These are phyloP conservation scores for Agriopis aurantiaria DNA, from an alignment of 2,888 invertebrate species.

Conservation along the genomic window DNA sequence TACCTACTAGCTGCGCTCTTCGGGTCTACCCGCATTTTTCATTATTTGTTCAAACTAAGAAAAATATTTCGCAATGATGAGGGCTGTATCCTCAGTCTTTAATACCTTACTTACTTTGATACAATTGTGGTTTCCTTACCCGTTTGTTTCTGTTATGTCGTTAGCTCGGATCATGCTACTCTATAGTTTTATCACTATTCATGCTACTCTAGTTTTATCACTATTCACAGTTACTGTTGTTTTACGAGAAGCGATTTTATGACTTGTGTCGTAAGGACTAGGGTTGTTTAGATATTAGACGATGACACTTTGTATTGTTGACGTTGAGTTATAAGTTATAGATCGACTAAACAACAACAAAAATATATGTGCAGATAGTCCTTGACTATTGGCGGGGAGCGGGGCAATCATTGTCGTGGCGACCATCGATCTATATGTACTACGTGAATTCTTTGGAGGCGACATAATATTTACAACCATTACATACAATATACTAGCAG, in stretches of 20 bases:
- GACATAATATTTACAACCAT: too few species aligned
- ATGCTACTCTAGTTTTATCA: background rate
- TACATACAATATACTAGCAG: too few species aligned
- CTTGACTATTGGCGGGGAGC: too few species aligned
- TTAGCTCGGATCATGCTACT: background rate
- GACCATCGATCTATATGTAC: too few species aligned
- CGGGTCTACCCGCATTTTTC: background rate
- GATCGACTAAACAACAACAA: background rate
- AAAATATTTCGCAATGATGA: too few species aligned
- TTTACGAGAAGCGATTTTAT: conserved; percentile 13
- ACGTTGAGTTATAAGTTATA: background rate
- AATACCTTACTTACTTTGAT: background rate
- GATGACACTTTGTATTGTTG: conserved; percentile 1
- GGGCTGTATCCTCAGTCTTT: background rate
- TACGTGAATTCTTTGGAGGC: too few species aligned
- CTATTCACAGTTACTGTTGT: conserved; percentile 4
- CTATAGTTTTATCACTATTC: conserved; percentile 1
- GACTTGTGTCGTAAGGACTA: background rate
- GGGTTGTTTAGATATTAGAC: background rate
- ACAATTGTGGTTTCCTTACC: background rate
- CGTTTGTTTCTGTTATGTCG: background rate
- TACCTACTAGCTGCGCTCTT: background rate
- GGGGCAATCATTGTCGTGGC: too few species aligned
- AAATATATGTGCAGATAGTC: background rate
- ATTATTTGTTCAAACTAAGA: background rate